phyloP scores from a whole-genome alignment of 37 sponge, comb jelly and placozoan genomes.

The Amphimedon queenslandica region DNA sequence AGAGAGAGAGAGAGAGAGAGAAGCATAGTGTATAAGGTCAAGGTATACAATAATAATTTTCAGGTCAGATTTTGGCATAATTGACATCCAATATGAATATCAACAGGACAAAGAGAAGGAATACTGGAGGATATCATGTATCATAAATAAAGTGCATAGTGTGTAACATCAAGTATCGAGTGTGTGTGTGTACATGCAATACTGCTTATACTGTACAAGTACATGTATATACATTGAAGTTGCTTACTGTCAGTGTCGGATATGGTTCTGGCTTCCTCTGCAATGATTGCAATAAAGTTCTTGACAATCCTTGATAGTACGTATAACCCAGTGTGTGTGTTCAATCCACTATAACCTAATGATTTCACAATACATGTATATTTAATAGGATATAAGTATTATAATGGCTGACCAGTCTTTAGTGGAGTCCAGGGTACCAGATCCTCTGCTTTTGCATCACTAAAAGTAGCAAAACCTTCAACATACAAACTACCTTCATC shows the following conservation, averaged over 20 bases:
- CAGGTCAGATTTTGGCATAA: no score
- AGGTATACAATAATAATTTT: not conserved
- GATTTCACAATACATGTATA: not conserved
- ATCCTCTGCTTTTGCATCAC: constrained; percentile 46
- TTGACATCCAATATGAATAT: no score
- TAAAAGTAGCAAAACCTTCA: constrained; percentile 51
- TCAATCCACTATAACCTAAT: constrained; percentile 65
- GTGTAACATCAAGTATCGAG: no score
- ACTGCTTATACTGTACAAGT: no score
- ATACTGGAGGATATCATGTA: no score
- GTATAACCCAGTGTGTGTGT: constrained; percentile 35
- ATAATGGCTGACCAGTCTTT: constrained; percentile 42
- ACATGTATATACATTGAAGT: no score
- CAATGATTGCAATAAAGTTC: constrained; percentile 42
- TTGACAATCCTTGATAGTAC: constrained; percentile 25
- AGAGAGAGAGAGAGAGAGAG: constrained; percentile 4
- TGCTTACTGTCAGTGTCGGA: constrained; percentile 40
- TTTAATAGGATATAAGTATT: not conserved
- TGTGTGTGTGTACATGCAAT: no score
- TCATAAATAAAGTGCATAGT: no score
- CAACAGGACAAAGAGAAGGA: no score
- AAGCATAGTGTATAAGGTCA: not conserved
- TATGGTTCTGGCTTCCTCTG: constrained; percentile 35
- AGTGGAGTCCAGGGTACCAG: constrained; percentile 76
- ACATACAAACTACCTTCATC: constrained; percentile 24